Conservation (phyloP, 2,888 invertebrate genomes). For the Ormyrus labotus region DNA sequence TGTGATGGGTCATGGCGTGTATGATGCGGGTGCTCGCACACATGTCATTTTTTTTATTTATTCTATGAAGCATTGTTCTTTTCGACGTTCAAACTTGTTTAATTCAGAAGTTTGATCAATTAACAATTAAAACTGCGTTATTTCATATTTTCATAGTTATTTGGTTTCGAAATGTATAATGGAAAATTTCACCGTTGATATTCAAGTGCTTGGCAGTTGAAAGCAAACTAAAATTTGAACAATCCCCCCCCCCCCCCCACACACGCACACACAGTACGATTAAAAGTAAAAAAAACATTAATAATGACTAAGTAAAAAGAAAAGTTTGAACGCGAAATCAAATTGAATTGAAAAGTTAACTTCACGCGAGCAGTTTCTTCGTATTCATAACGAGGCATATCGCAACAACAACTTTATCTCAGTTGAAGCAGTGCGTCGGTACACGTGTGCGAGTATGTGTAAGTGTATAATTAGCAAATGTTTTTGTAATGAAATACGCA, state of each 20-base stretch:
- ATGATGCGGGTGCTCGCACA: constrained; percentile 27
- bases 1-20: constrained; percentile 28
- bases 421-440: neutral
- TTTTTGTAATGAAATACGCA: constrained; percentile 53
- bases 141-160: too few species aligned
- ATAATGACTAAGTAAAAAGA: neutral
- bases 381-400: neutral
- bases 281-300: too few species aligned
- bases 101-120: too few species aligned
- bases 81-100: too few species aligned
- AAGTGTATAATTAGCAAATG: constrained; percentile 48
- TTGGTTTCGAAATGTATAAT: too few species aligned
- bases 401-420: neutral
- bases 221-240: too few species aligned
- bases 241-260: too few species aligned
- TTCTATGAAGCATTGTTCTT: too few species aligned
- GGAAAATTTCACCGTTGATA: too few species aligned
- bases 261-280: too few species aligned
- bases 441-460: constrained; percentile 49
- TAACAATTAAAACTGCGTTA: too few species aligned
- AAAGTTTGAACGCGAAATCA: neutral
- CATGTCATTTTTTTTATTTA: neutral
- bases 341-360: constrained; percentile 8
- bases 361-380: neutral
- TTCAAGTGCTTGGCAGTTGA: too few species aligned